Evolutionary conservation across 2,113 vertebrate genomes (phyloP).

Genomic region (Bujurquina vittata): DNA sequence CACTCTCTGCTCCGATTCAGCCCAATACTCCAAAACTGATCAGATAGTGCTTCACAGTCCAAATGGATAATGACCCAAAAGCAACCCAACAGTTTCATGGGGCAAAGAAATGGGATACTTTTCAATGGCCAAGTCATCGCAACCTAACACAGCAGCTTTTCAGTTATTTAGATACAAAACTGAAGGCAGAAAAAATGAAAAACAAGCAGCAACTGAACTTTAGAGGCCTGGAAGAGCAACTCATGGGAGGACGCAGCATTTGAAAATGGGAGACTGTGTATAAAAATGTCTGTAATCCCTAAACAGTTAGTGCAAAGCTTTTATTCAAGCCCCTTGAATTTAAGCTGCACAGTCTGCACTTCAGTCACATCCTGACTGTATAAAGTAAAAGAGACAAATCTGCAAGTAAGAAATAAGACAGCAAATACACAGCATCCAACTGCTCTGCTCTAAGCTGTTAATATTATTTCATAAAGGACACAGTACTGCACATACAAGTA

Average conservation of each 20-base stretch:
- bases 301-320: background rate
- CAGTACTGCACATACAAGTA: background rate
- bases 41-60: too few species aligned
- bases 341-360: background rate
- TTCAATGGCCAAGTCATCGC: background rate
- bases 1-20: background rate
- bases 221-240: too few species aligned
- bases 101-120: background rate
- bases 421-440: background rate
- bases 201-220: background rate
- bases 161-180: background rate
- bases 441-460: background rate
- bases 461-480: background rate
- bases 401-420: background rate
- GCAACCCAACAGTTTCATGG: background rate
- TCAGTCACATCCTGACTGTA: background rate
- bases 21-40: background rate
- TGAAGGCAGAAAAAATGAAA: background rate
- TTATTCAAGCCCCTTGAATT: background rate
- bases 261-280: too few species aligned
- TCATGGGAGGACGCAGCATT: too few species aligned
- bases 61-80: background rate
- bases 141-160: background rate
- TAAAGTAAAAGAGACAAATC: background rate
- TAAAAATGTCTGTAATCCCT: background rate